These are phyloP conservation scores for Lepisosteus oculatus DNA, from an alignment of 2,113 vertebrate species.

Conservation along the genomic window DNA sequence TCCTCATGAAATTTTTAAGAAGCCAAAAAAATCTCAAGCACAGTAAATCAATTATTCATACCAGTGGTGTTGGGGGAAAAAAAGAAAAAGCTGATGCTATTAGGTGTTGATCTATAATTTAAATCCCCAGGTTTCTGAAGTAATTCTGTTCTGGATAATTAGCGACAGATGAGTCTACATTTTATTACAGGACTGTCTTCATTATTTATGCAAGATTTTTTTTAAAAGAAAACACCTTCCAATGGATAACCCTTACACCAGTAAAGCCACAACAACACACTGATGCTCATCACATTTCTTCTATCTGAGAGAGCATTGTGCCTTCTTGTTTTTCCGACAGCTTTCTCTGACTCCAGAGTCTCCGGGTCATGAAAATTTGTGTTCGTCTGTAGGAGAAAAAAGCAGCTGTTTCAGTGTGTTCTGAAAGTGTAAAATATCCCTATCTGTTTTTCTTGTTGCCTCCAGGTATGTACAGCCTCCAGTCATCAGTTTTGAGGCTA, in stretches of 20 bases:
- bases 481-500: constrained; percentile 83
- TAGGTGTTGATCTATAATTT: background rate
- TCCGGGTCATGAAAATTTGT: background rate
- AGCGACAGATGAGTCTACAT: background rate
- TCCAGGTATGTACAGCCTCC: constrained; percentile 91
- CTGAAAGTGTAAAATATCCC: background rate
- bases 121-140: constrained; percentile 7
- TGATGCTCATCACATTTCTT: background rate
- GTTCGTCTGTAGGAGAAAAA: background rate
- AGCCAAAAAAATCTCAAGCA: background rate
- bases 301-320: too few relatives aligned
- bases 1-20: too few relatives aligned
- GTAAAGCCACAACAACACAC: too few relatives aligned
- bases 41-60: background rate
- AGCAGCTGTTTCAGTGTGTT: background rate
- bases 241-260: too few relatives aligned
- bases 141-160: background rate
- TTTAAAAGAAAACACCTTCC: too few relatives aligned
- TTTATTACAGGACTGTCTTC: background rate
- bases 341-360: too few relatives aligned
- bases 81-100: background rate
- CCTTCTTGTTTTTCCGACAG: too few relatives aligned
- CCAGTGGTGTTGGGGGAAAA: background rate
- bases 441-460: background rate
- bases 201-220: background rate